These are phyloP conservation scores for Trypoxylus dichotomus DNA, from an alignment of 1,140 invertebrate genomes.

Conservation along the genomic window DNA sequence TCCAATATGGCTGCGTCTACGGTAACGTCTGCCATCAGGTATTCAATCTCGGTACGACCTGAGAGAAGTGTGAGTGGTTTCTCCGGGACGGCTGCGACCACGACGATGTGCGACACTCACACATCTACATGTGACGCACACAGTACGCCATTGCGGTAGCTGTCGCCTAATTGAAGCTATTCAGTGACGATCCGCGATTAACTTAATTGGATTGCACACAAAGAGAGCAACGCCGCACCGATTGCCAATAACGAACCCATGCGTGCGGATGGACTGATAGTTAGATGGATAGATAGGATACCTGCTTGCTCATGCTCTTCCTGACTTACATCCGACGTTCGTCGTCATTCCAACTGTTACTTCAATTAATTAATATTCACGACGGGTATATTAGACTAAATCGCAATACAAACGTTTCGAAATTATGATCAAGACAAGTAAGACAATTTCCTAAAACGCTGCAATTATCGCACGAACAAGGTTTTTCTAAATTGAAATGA, in stretches of 20 bases:
- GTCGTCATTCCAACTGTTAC: background rate
- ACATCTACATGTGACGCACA: conserved; percentile 29
- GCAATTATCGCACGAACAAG: too few relatives aligned
- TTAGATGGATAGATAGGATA: background rate
- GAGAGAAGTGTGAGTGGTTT: background rate
- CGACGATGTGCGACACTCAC: background rate
- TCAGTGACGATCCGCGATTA: conserved; percentile 44
- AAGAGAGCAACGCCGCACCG: conserved; percentile 39
- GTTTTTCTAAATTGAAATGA: too few relatives aligned
- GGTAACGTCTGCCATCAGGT: background rate
- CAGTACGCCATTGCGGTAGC: conserved; percentile 37
- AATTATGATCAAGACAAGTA: background rate
- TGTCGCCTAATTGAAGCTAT: conserved; percentile 45
- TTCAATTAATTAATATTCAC: background rate
- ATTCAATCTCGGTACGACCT: conserved; percentile 15
- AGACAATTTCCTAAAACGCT: too few relatives aligned
- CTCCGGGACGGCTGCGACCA: background rate
- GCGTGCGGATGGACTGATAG: conserved; percentile 26
- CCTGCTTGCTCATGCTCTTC: conserved; percentile 12
- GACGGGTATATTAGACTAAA: background rate
- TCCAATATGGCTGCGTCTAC: background rate
- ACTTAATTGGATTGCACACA: conserved; percentile 46
- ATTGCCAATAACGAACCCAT: conserved; percentile 42
- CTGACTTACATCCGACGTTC: background rate
- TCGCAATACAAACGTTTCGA: background rate